Base-by-base conservation (phyloP, 1,140 invertebrate genomes). In the Lasaia peninsularis region DNA sequence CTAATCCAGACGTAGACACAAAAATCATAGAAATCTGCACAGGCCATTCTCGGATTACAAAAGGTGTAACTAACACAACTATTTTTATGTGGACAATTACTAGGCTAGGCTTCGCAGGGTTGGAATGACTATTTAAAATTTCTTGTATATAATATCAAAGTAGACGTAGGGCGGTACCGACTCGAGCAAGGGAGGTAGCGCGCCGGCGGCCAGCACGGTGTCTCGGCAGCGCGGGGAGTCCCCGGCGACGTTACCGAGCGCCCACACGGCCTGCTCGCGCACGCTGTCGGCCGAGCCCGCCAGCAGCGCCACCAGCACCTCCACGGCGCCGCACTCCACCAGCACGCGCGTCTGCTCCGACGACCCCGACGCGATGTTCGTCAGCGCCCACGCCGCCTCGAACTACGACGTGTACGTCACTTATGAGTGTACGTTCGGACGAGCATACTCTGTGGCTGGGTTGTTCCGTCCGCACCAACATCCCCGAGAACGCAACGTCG, bases 361-460 rank as follows among this genome's bases (percentile, higher is more conserved):
- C 16, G 97, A 98, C n/a, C 98, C 98, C 2, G 97, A 98, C 2
- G 98, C 98, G 70, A 99, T 98, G 88, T 99, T 99, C 52, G 98
- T 99, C 61, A 99, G 86, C 49, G 97, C 97, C 98, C 98, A 99
- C 48, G 98, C 97, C 57, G 98, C 97, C 91, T 99, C 98, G 91
- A 99, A 99, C 95, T 99, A 51, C 12, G 3, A 6, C 1, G 12
- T 6, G 34, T n/a, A n/a, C n/a, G 6, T 14, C 9, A 7, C 11
- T 33, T 33, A 33, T 6, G 6, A 11, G 8, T 9, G 7, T 7
- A 6, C 1, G 32, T 11, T n/a, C n/a, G n/a, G n/a, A n/a, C n/a
- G n/a, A n/a, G n/a, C n/a, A n/a, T n/a, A n/a, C n/a, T n/a, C n/a
- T n/a, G n/a, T n/a, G n/a, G n/a, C n/a, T n/a, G n/a, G n/a, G n/a